Conservation (phyloP, 2,113 vertebrate species). For the Turdus rufiventris region DNA sequence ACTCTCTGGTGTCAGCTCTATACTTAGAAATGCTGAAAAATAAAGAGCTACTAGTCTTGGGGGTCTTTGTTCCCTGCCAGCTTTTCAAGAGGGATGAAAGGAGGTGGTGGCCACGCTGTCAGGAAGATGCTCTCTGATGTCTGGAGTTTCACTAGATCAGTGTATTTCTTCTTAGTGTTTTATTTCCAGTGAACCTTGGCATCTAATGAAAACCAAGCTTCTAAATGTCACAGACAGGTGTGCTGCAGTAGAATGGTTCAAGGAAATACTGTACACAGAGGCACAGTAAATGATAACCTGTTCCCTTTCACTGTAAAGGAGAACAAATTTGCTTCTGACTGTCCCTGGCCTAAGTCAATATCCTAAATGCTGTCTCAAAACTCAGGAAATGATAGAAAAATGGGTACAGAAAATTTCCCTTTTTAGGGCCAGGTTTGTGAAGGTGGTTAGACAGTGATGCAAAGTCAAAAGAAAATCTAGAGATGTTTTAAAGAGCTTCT, state of each 20-base stretch:
- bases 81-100: neutral
- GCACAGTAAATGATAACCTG: neutral
- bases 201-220: neutral
- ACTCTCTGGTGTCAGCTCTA: neutral
- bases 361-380: neutral
- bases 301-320: neutral
- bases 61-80: neutral
- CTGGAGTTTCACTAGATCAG: neutral
- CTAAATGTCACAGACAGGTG: neutral
- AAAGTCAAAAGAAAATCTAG: neutral
- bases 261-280: neutral
- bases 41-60: neutral
- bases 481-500: neutral
- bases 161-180: neutral
- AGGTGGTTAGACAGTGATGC: neutral
- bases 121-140: neutral
- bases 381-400: neutral
- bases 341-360: neutral
- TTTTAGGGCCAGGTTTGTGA: neutral
- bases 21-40: neutral
- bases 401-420: neutral
- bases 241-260: neutral
- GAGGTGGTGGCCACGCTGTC: neutral
- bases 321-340: neutral
- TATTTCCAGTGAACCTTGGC: neutral